Percentiles rank a stretch among this genome's conserved stretches.
phyloP scores from a whole-genome alignment of 2,113 vertebrate genomes.

The Nannobrachium achirus region DNA sequence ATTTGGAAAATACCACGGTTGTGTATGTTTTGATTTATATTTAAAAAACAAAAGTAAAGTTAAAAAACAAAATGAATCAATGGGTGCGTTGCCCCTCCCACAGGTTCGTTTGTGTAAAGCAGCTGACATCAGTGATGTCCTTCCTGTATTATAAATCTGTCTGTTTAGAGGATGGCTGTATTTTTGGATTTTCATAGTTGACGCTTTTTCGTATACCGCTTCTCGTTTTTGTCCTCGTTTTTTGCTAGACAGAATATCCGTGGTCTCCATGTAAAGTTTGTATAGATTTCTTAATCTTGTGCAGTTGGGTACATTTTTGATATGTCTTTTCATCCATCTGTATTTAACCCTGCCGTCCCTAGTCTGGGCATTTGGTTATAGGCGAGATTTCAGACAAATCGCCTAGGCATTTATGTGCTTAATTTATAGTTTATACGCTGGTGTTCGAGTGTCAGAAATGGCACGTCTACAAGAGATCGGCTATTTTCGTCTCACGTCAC shows the following conservation, averaged over 20 bases:
- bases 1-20: conserved; percentile 5
- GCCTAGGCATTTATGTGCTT: no score
- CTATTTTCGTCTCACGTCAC: no score
- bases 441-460: no score
- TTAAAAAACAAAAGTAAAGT: no score
- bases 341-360: conserved; percentile 32
- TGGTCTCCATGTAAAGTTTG: conserved; percentile 86
- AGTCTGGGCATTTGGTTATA: no score
- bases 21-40: conserved; percentile 32
- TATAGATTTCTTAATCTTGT: conserved; percentile 95
- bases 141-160: conserved; percentile 87
- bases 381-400: no score
- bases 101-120: conserved; percentile 93
- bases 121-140: conserved; percentile 99
- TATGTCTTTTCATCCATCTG: conserved; percentile 46
- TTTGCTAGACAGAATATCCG: conserved; percentile 83
- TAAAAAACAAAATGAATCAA: conserved; percentile 83
- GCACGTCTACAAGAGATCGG: no score
- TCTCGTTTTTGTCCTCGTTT: conserved; percentile 72
- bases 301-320: conserved; percentile 89
- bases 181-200: conserved; percentile 93
- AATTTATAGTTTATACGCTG: no score
- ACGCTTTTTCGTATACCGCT: conserved; percentile 70
- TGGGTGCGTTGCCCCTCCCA: conserved; percentile 41
- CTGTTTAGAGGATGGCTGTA: conserved; percentile 87